Evolutionary conservation across 2,113 vertebrate genomes (phyloP), one percentile per base, ranked within the genome.

Genomic region (Datnioides undecimradiatus): DNA sequence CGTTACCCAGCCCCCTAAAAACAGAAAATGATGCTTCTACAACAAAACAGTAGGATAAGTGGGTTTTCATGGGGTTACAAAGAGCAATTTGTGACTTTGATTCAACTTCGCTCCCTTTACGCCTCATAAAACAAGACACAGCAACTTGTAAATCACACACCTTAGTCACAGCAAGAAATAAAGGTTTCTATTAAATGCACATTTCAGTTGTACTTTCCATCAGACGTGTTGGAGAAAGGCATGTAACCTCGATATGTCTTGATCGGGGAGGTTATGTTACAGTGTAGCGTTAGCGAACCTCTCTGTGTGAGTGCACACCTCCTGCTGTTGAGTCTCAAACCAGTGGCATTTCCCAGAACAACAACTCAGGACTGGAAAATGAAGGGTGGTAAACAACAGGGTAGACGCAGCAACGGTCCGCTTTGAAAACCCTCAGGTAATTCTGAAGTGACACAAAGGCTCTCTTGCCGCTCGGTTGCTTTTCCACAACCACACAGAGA

Each of bases 261-360:
- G 69, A 82, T 87, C 67, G 59, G 59, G 62, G 65, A 49, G n/a
- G 73, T 66, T 49, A 43, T 66, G 51, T 74, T 62, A 49, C 59
- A 83, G 74, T 8, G 33, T 78, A 60, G 67, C 59, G 73, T 80
- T 69, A 79, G 57, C 85, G 70, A 68, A 73, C 33, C 60, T 65
- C 75, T 86, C 74, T 29, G 74, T 71, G 70, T 77, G 87, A 81
- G 75, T 23, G 16, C 75, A 54, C 1, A 29, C 82, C 84, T 60
- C 88, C 88, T 60, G 87, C 87, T 86, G 88, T 60, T 23, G 27
- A 3, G 54, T 91, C 84, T 85, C 77, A 84, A 83, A 84, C 85
- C 62, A 51, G 52, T 89, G 90, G 85, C 85, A 80, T 89, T 90
- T 89, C 65, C 79, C 38, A 67, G 36, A 86, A 90, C 76, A 89